Conservation (phyloP, 2,888 invertebrate species). For the Agrotis segetum region DNA sequence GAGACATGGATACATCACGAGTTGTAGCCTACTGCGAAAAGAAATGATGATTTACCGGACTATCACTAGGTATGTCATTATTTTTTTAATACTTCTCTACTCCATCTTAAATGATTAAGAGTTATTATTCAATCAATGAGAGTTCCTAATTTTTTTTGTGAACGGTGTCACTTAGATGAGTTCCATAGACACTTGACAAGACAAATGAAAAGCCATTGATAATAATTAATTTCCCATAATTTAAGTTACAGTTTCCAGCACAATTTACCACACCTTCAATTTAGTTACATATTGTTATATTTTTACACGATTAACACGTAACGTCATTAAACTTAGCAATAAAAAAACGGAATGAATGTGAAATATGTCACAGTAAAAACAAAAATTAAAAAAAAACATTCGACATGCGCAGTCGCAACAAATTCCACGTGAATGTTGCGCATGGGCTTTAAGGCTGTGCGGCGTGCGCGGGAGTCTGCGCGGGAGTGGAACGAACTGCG, state of each 20-base stretch:
- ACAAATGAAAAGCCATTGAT: background rate
- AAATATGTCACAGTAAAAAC: slow-evolving; percentile 15
- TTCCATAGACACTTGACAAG: background rate
- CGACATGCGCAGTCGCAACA: slow-evolving; percentile 33
- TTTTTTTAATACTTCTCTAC: too few species aligned
- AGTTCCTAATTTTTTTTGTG: background rate
- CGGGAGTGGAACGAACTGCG: slow-evolving; percentile 78
- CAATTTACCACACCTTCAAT: slow-evolving; percentile 1
- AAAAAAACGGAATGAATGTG: slow-evolving; percentile 35
- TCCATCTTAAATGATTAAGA: background rate
- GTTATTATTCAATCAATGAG: background rate
- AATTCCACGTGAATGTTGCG: slow-evolving; percentile 62
- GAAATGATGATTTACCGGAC: too few species aligned
- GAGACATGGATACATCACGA: background rate
- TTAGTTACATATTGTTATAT: background rate
- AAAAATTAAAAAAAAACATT: slow-evolving; percentile 21
- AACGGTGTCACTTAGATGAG: background rate
- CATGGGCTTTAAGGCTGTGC: slow-evolving; percentile 76
- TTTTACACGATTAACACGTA: background rate
- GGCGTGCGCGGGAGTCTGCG: slow-evolving; percentile 74
- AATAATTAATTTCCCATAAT: background rate
- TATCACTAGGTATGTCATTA: too few species aligned
- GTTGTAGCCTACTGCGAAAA: background rate
- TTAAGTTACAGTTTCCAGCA: background rate
- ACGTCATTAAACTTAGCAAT: slow-evolving; percentile 5